Evolutionary conservation across 2,888 invertebrate genomes (phyloP), one percentile per base, ranked within the genome.

Genomic region (Neelides folsomi): DNA sequence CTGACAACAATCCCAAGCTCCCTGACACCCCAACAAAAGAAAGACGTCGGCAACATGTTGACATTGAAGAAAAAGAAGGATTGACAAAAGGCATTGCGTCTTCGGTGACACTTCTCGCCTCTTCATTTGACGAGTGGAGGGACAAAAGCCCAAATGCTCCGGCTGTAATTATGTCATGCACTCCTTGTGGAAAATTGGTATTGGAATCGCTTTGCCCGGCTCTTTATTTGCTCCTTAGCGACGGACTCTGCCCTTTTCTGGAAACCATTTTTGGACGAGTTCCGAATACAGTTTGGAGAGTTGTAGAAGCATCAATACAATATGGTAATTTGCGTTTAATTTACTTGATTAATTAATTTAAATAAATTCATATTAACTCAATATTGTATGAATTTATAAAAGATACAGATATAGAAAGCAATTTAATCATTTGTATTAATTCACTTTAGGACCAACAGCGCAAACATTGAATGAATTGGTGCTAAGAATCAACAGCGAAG

Each of bases 231-330:
- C 77, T 90, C 52, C 78, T 92, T 66, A 80, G 83, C 64, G 88
- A 92, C 68, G 90, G 89, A 2, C 75, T 92, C 16, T 83, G 83
- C 68, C 82, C 85, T 36, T 80, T 77, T 61, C 75, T 88, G 49
- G 82, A 85, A 68, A 86, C 87, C 5, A 80, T 87, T 38, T 89
- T 89, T 68, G 89, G 89, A 40, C 81, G 83, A 15, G 83, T 88
- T 48, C 79, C 81, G 63, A 86, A 89, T 68, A 85, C 86, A 7
- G 86, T 87, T 47, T 90, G 89, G 89, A 83, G 85, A 72, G 83
- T 90, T 61, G 83, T 88, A 5, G 88, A 89, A 71, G 83, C 86
- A 36, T 85, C 87, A 8, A 83, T 87, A 12, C 84, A 88, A 69
- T 83, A 85, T 75, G 89, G 81, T 75, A 69, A 64, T 66, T n/a